A percentile compares a stretch with the other conserved stretches of the same genome.
These are phyloP conservation scores for Trisateles emortualis DNA, from an alignment of 2,888 invertebrate genomes.

Conservation along the genomic window DNA sequence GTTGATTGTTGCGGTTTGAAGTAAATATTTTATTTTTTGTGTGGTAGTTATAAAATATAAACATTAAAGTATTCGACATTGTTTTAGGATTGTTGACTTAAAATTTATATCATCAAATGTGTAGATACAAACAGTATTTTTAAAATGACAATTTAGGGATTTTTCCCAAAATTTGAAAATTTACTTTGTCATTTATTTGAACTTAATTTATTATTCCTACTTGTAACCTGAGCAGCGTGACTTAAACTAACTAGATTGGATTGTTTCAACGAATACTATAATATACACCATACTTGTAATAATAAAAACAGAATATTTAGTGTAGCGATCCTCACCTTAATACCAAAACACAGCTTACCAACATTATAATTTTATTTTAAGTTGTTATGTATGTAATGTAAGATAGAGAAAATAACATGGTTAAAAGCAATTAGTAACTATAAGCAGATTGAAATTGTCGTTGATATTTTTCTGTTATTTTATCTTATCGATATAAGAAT, in stretches of 20 bases:
- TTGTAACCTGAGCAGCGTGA: conserved; percentile 41
- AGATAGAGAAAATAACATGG: conserved; percentile 75
- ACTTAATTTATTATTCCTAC: conserved; percentile 36
- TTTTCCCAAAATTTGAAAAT: conserved; percentile 30
- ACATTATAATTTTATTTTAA: conserved; percentile 82
- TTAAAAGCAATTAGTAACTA: conserved; percentile 75
- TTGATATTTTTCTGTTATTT: conserved; percentile 84
- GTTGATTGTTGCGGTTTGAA: conserved; percentile 71
- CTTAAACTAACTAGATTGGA: conserved; percentile 27
- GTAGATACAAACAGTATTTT: conserved; percentile 51
- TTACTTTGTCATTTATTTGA: conserved; percentile 25
- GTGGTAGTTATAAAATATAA: conserved; percentile 59
- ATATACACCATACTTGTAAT: conserved; percentile 37
- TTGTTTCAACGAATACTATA: conserved; percentile 35
- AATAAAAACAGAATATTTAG: conserved; percentile 59
- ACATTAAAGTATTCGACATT: conserved; percentile 61
- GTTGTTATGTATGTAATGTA: conserved; percentile 80
- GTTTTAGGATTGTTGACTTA: conserved; percentile 57
- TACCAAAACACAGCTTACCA: conserved; percentile 87
- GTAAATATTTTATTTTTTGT: conserved; percentile 66
- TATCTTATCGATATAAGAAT: conserved; percentile 71
- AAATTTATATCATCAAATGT: conserved; percentile 49
- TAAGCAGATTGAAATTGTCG: conserved; percentile 73
- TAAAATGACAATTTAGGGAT: conserved; percentile 39
- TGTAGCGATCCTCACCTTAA: conserved; percentile 84